These are phyloP conservation scores for Lysandra coridon DNA, from an alignment of 2,888 invertebrate genomes.

Conservation along the genomic window DNA sequence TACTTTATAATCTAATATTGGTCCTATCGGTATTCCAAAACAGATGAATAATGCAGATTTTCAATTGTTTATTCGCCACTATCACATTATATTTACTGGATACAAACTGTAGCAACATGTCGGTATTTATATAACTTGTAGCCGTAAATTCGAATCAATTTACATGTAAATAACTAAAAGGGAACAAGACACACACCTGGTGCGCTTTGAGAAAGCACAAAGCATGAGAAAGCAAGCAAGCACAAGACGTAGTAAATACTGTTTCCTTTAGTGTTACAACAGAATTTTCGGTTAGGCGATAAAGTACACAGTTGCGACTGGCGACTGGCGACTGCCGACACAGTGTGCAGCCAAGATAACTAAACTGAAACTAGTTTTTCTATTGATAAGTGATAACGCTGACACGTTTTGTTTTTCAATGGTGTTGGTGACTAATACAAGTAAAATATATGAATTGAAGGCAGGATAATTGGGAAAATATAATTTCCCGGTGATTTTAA, in stretches of 20 bases:
- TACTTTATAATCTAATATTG: neutral
- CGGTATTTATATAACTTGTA: slow-evolving; percentile 8
- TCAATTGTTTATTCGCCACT: neutral
- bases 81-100: neutral
- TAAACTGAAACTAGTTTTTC: slow-evolving; percentile 27
- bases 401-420: neutral
- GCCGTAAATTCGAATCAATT: slow-evolving; percentile 22
- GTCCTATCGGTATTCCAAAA: slow-evolving; percentile 15
- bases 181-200: slow-evolving; percentile 15
- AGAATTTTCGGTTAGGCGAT: slow-evolving; percentile 26
- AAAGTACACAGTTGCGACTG: slow-evolving; percentile 16
- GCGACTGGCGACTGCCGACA: neutral
- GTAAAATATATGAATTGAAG: neutral
- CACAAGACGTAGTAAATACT: slow-evolving; percentile 31
- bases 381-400: slow-evolving; percentile 18
- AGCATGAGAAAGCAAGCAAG: too few species aligned
- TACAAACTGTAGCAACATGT: neutral
- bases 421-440: neutral
- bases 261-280: slow-evolving; percentile 30
- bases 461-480: too few species aligned
- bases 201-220: slow-evolving; percentile 29
- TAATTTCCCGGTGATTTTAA: too few species aligned
- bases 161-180: slow-evolving; percentile 15
- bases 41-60: neutral
- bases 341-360: slow-evolving; percentile 9